These are phyloP conservation scores for Pavo muticus DNA, from an alignment of 2,113 vertebrate genomes.

Conservation along the genomic window DNA sequence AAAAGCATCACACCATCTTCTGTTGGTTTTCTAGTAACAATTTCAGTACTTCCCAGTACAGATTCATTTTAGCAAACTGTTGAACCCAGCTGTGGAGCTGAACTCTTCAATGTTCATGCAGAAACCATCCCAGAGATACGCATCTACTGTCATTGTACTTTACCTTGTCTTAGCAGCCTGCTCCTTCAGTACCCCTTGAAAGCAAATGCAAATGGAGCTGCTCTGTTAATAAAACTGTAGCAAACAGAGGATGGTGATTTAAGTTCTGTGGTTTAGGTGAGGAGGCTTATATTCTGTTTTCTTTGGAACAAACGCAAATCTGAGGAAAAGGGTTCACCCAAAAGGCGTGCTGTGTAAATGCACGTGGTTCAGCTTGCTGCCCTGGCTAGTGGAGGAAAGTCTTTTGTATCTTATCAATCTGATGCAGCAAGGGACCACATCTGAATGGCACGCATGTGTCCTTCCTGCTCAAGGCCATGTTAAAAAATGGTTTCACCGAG, in stretches of 20 bases:
- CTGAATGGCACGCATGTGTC: background rate
- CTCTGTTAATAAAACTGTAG: background rate
- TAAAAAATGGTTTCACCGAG: background rate
- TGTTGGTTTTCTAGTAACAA: background rate
- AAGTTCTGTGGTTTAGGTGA: background rate
- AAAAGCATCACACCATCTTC: background rate
- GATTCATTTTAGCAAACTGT: background rate
- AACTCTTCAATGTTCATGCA: background rate
- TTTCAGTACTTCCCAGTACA: background rate
- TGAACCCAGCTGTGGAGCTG: background rate
- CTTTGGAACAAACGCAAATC: background rate
- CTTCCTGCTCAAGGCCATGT: background rate
- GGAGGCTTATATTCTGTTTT: background rate
- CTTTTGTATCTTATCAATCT: background rate
- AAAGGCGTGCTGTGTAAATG: background rate
- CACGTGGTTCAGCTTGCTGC: background rate
- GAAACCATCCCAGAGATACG: background rate
- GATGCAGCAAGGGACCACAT: background rate
- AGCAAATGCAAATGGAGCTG: background rate
- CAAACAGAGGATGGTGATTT: background rate
- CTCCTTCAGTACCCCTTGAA: background rate
- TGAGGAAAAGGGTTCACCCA: background rate
- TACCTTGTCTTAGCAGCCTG: background rate
- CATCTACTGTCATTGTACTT: background rate
- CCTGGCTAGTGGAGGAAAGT: background rate